phyloP scores from a whole-genome alignment of 2,888 invertebrate genomes.

The Petrolisthes manimaculis region DNA sequence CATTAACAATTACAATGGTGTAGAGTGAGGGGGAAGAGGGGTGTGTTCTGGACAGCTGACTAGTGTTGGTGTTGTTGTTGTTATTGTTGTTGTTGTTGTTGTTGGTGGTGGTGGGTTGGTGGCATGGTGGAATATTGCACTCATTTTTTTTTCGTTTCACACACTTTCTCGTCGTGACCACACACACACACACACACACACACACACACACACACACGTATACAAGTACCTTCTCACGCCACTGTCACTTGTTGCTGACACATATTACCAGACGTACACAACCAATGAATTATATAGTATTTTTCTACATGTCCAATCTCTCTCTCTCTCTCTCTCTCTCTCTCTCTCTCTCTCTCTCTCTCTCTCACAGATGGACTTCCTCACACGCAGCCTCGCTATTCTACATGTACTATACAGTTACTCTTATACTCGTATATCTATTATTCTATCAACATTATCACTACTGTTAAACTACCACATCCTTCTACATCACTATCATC shows the following conservation, averaged over 20 bases:
- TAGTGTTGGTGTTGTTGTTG: too few species aligned
- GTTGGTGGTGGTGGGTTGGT: background rate
- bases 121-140: background rate
- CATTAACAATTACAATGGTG: too few species aligned
- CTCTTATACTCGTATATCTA: too few species aligned
- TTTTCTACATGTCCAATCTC: background rate
- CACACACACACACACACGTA: conserved; percentile 14
- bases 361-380: background rate
- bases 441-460: conserved; percentile 1
- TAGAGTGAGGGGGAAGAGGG: too few species aligned
- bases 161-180: background rate
- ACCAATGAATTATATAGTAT: background rate
- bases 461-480: background rate
- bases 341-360: background rate
- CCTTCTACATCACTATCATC: background rate
- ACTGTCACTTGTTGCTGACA: too few species aligned
- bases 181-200: conserved; percentile 2
- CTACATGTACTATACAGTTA: too few species aligned
- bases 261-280: background rate
- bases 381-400: background rate
- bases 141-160: background rate
- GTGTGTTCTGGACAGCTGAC: too few species aligned
- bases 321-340: background rate
- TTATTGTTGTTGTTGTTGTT: too few species aligned
- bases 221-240: background rate